A percentile compares a stretch with the other conserved stretches of the same genome.
Conservation (phyloP, 2,797 vertebrate genomes). For the Alectoris magna region DNA sequence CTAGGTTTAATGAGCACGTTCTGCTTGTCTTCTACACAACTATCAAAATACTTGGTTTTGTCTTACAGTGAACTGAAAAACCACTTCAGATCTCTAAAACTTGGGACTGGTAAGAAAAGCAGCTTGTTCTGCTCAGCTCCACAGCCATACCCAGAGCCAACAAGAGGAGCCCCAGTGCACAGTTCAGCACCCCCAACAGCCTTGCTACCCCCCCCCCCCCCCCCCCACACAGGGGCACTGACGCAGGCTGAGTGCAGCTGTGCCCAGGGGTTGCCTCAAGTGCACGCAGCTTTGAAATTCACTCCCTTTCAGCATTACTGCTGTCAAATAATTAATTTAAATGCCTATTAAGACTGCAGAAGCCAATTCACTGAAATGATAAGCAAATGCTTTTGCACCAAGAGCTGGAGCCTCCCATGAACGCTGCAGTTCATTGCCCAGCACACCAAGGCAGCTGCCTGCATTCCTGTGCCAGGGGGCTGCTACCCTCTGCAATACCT, state of each 20-base stretch:
- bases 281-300: neutral
- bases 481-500: neutral
- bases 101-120: neutral
- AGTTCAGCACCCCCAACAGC: neutral
- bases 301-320: neutral
- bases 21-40: neutral
- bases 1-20: neutral
- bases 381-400: slow-evolving; percentile 38
- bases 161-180: neutral
- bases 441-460: neutral
- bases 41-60: neutral
- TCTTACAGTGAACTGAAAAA: neutral
- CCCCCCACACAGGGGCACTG: neutral
- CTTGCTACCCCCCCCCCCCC: neutral
- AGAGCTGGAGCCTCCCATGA: neutral
- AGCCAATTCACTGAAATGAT: slow-evolving; percentile 29
- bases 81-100: neutral
- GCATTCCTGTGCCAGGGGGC: neutral
- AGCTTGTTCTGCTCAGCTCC: neutral
- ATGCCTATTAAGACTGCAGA: slow-evolving; percentile 26
- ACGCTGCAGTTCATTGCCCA: slow-evolving; percentile 9
- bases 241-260: neutral
- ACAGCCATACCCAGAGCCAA: neutral
- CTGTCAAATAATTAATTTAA: slow-evolving; percentile 35
- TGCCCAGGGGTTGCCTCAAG: neutral